Evolutionary conservation across 2,113 vertebrate species (phyloP).

Genomic region (Pteropus alecto): DNA sequence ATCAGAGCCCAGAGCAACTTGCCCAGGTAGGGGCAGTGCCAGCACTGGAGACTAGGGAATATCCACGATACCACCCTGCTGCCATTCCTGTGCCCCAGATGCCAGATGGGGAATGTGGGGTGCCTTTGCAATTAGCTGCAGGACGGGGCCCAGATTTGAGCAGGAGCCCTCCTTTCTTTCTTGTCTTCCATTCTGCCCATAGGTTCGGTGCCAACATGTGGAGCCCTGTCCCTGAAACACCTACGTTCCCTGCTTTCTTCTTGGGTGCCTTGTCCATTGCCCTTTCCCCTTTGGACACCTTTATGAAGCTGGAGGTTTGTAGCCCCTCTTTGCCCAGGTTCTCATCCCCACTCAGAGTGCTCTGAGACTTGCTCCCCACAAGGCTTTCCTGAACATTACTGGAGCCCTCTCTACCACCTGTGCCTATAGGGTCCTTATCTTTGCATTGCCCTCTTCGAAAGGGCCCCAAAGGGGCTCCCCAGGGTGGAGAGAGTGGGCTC

Average conservation of each 20-base stretch:
- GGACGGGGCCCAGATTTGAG: neutral
- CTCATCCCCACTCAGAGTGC: neutral
- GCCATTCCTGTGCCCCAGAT: neutral
- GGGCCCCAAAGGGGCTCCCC: neutral
- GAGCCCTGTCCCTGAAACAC: slow-evolving; percentile 83
- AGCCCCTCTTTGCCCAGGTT: rapidly evolving
- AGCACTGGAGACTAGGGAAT: rapidly evolving
- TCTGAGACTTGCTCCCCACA: neutral
- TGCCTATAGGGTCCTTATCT: neutral
- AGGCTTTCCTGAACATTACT: neutral
- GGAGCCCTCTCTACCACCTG: neutral
- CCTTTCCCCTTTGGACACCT: slow-evolving; percentile 90
- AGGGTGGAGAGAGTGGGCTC: neutral
- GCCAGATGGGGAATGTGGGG: neutral
- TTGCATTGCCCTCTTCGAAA: neutral
- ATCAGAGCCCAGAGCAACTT: neutral
- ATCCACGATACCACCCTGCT: too few relatives aligned
- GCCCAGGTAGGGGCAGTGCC: too few relatives aligned
- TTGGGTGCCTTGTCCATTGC: slow-evolving; percentile 86
- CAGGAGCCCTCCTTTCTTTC: neutral
- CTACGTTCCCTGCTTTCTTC: slow-evolving; percentile 90
- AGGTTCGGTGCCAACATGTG: slow-evolving; percentile 86
- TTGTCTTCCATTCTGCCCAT: neutral
- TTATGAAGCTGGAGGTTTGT: slow-evolving; percentile 91
- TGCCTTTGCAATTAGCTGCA: neutral